These are phyloP conservation scores for Halcyon leucocephala DNA, from an alignment of 2,797 vertebrate species.

Conservation along the genomic window DNA sequence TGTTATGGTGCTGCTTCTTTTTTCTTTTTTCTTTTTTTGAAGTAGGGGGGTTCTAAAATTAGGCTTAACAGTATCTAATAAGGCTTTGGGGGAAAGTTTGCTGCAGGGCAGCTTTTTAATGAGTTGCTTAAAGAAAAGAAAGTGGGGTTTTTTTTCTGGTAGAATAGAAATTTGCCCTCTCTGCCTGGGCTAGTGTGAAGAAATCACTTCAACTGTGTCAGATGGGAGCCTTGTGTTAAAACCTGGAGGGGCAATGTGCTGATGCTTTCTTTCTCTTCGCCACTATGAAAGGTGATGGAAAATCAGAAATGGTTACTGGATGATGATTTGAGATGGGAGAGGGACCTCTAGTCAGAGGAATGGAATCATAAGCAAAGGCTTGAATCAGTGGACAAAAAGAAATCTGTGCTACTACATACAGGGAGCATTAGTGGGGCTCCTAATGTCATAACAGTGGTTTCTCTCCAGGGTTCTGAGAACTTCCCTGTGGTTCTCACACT, in stretches of 20 bases:
- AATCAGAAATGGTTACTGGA: not conserved
- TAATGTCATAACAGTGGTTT: not conserved
- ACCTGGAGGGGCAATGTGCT: not conserved
- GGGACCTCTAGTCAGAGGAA: not conserved
- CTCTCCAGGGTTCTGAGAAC: not conserved
- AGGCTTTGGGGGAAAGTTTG: not conserved
- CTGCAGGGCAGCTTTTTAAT: not conserved
- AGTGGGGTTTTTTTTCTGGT: not conserved
- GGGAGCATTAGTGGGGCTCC: not conserved
- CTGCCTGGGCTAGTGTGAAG: not conserved
- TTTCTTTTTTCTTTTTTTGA: not conserved
- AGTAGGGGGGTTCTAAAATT: not conserved
- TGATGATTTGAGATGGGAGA: not conserved
- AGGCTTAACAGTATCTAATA: not conserved
- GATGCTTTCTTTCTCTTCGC: not conserved
- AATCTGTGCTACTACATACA: not conserved
- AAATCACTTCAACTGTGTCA: not conserved
- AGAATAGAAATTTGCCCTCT: not conserved
- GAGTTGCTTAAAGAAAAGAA: not conserved
- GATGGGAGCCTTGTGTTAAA: not conserved
- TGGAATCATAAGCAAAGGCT: not conserved
- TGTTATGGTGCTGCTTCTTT: not conserved
- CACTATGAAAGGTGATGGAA: not conserved
- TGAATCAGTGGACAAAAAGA: not conserved
- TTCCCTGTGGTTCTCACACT: not conserved